Conservation (phyloP, 2,113 vertebrate genomes). For the Gallinago jamesoni region DNA sequence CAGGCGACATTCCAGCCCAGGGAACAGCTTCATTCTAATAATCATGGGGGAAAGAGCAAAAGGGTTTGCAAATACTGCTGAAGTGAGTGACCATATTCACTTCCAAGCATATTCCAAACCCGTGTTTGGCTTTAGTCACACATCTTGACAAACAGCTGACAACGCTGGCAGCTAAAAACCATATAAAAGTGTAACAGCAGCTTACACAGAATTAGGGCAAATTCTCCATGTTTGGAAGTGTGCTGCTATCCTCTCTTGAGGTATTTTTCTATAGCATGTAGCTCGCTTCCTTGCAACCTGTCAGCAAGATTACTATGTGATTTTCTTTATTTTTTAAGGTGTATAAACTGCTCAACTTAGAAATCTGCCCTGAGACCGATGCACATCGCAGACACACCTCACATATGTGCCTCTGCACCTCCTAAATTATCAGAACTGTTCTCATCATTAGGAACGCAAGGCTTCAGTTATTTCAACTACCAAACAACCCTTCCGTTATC, state of each 20-base stretch:
- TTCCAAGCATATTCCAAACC: neutral
- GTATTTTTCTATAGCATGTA: neutral
- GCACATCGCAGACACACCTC: neutral
- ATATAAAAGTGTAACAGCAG: neutral
- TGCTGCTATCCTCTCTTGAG: neutral
- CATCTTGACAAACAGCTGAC: neutral
- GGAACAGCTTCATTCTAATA: neutral
- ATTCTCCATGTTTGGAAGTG: neutral
- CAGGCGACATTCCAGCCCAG: accelerated
- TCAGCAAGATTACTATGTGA: neutral
- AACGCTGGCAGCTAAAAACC: neutral
- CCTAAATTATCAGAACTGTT: neutral
- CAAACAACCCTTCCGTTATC: neutral
- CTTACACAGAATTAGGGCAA: neutral
- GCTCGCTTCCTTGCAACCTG: neutral
- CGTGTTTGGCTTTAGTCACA: neutral
- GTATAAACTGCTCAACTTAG: neutral
- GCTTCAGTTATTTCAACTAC: neutral
- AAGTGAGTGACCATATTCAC: neutral
- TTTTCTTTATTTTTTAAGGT: neutral
- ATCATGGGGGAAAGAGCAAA: neutral
- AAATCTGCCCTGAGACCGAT: neutral
- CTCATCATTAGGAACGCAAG: neutral
- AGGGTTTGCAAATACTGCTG: neutral
- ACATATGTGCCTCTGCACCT: accelerated